Percentiles rank a stretch among this genome's conserved stretches.
Evolutionary conservation across 2,888 invertebrate genomes (phyloP).

Genomic region (Tiliacea citrago): DNA sequence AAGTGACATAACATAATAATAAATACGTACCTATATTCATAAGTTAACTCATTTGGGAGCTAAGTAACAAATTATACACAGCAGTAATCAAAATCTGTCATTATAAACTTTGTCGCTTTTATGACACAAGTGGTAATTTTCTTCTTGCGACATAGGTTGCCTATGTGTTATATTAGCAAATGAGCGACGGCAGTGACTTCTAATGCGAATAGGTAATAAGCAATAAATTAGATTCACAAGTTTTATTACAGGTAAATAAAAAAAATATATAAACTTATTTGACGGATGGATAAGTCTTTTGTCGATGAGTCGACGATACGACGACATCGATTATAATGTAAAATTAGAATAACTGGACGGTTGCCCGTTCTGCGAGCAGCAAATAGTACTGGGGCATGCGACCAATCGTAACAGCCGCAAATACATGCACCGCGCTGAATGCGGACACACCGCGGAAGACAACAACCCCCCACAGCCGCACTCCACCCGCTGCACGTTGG

Average conservation of each 20-base stretch:
- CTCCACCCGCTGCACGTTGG: constrained; percentile 38
- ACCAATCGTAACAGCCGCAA: constrained; percentile 88
- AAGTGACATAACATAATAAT: neutral
- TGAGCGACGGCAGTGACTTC: constrained; percentile 17
- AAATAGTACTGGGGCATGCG: constrained; percentile 91
- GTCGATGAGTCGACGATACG: constrained; percentile 86
- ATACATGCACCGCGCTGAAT: constrained; percentile 84
- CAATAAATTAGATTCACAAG: constrained; percentile 28
- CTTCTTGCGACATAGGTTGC: constrained; percentile 37
- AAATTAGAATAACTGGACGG: constrained; percentile 91
- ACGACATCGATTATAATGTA: constrained; percentile 89
- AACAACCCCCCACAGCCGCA: constrained; percentile 72
- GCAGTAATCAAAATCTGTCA: constrained; percentile 31
- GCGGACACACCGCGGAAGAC: constrained; percentile 81
- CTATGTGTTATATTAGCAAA: constrained; percentile 37
- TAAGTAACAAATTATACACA: constrained; percentile 31
- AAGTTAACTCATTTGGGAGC: constrained; percentile 18
- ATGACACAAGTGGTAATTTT: constrained; percentile 44
- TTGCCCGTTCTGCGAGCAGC: constrained; percentile 88
- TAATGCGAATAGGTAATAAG: constrained; percentile 18
- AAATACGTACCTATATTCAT: neutral
- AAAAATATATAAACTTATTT: constrained; percentile 67
- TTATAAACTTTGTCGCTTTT: constrained; percentile 43
- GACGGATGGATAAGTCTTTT: constrained; percentile 83
- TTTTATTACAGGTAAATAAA: constrained; percentile 22